Evolutionary conservation across 2,888 invertebrate species (phyloP).

Genomic region (Ecdyonurus torrentis): DNA sequence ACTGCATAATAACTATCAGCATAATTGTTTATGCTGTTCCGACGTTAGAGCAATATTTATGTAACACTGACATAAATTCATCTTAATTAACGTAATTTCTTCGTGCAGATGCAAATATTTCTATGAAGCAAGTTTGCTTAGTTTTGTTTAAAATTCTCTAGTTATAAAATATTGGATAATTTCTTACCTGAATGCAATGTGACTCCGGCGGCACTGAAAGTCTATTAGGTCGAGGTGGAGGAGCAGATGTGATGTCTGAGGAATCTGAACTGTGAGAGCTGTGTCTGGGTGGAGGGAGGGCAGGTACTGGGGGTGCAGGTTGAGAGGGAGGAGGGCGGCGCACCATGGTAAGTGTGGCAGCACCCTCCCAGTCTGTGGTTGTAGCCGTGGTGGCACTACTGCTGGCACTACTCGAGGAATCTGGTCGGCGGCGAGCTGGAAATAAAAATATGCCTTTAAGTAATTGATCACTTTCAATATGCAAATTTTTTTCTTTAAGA

Average conservation of each 20-base stretch:
- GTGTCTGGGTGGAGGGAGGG: slow-evolving; percentile 29
- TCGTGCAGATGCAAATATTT: no score
- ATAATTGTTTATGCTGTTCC: no score
- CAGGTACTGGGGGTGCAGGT: slow-evolving; percentile 24
- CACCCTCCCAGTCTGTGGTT: slow-evolving; percentile 22
- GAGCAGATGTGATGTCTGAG: neutral
- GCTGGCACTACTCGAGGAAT: slow-evolving; percentile 64
- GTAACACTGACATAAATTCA: no score
- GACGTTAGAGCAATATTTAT: no score
- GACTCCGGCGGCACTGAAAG: slow-evolving; percentile 3
- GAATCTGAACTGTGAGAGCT: slow-evolving; percentile 24
- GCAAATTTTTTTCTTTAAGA: neutral
- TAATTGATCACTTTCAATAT: neutral
- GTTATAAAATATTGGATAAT: no score
- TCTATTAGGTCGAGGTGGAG: neutral
- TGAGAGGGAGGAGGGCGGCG: slow-evolving; percentile 23
- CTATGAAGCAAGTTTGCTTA: no score
- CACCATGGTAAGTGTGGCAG: slow-evolving; percentile 9
- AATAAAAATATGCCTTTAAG: neutral
- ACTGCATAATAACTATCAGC: no score
- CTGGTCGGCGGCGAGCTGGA: slow-evolving; percentile 32
- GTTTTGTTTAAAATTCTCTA: no score
- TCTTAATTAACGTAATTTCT: no score
- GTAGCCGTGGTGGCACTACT: slow-evolving; percentile 30
- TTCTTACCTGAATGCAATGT: slow-evolving; percentile 3